Percentiles rank a stretch among this genome's conserved stretches.
Evolutionary conservation across 1,140 invertebrate species (phyloP).

Genomic region (Oreohelix idahoensis): DNA sequence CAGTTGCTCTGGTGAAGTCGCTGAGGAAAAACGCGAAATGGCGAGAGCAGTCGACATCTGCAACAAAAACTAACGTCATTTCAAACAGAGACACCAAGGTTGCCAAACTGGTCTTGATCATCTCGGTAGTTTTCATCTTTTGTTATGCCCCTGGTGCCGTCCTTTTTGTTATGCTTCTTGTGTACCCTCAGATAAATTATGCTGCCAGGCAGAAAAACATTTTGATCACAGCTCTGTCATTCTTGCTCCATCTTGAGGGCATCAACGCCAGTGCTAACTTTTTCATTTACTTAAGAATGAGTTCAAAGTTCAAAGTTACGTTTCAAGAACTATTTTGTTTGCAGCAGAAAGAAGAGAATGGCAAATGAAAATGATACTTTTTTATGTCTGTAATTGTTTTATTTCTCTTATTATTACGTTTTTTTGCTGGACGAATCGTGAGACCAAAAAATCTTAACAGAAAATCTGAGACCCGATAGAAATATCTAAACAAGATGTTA

Average conservation of each 20-base stretch:
- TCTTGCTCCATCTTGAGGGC: neutral
- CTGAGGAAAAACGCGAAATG: neutral
- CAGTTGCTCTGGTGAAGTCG: neutral
- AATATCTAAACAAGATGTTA: no score
- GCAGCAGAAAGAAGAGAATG: neutral
- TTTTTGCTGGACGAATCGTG: no score
- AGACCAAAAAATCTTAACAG: no score
- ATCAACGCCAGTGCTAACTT: conserved; percentile 1
- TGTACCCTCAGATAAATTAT: neutral
- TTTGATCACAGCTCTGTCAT: neutral
- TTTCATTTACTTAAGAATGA: conserved; percentile 1
- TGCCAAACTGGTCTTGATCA: neutral
- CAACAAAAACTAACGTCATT: neutral
- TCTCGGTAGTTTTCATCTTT: neutral
- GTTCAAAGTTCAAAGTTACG: neutral
- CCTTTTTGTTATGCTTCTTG: neutral
- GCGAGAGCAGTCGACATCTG: neutral
- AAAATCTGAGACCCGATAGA: no score
- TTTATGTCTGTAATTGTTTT: no score
- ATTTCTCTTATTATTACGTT: no score
- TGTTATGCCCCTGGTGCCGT: neutral
- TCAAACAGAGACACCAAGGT: conserved; percentile 2
- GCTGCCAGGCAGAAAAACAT: neutral
- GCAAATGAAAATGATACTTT: no score
- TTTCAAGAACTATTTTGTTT: neutral